Base-by-base conservation (phyloP, 2,888 invertebrate species). In the Aplocera efformata region DNA sequence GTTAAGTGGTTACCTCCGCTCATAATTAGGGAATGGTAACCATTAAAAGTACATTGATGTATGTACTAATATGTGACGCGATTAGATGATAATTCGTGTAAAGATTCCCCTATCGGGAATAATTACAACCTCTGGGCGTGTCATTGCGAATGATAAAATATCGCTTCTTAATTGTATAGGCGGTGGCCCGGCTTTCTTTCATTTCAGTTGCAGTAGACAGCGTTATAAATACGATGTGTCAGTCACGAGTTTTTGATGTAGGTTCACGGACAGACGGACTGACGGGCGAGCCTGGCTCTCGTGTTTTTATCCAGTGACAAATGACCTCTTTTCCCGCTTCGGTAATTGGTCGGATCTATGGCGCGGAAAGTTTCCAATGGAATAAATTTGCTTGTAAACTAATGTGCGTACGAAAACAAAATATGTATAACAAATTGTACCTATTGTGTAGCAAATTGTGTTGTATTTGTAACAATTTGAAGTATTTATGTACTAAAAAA, bases 261-360 rank as follows among this genome's bases (percentile, higher is more conserved):
- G 80, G 80, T 81, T 61, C 62, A 55, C 61, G 63, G 79, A 78
- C 79, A 79, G 79, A 79, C 63, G 71, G 79, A 79, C 72, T 67
- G 79, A 78, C 71, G 75, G 80, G 68, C 68, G 68, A 63, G 48
- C 38, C 50, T 63, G 67, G 61, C 62, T 55, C 63, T 49, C 58
- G 58, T 67, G 72, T 78, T 79, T 76, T 73, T 67, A 72, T 63
- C 57, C 67, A 56, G 78, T 82, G 82, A 80, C 79, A 82, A 81
- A 81, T 81, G 73, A 72, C 63, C 63, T 57, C 63, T 61, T 67
- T 67, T 63, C 63, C 56, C 66, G 63, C 57, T 60, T 56, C 63
- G 50, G 79, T 82, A 79, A 80, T 81, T 77, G 81, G 74, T 70
- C 54, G 66, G 77, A 74, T 79, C 77, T 73, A 72, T 69, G 66